phyloP scores from a whole-genome alignment of 35 echinoderm and acorn worm species.

The Holothuria glaberrima region DNA sequence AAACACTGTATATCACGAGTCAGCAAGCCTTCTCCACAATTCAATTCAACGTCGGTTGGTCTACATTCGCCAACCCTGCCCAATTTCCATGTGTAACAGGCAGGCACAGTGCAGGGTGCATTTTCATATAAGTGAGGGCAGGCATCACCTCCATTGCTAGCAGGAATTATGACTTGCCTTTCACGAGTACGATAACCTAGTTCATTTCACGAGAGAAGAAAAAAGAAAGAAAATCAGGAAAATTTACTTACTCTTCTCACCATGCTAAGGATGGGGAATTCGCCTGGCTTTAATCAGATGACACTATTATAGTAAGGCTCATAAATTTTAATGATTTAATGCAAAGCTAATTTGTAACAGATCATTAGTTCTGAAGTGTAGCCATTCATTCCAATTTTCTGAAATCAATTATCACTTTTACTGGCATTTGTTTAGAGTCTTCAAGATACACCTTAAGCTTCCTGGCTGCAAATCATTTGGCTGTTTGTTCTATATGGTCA shows the following conservation, averaged over 20 bases:
- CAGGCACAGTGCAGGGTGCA: slow-evolving; percentile 63
- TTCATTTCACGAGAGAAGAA: background rate
- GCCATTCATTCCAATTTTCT: no score
- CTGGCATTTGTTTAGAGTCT: no score
- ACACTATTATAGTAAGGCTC: no score
- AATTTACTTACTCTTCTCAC: background rate
- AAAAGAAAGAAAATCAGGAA: background rate
- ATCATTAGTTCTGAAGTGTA: no score
- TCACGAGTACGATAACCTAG: slow-evolving; percentile 73
- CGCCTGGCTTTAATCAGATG: no score
- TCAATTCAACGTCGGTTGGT: slow-evolving; percentile 31
- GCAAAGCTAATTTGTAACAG: no score
- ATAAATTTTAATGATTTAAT: no score
- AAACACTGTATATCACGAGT: slow-evolving; percentile 73
- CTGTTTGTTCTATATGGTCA: no score
- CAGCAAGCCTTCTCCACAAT: slow-evolving; percentile 78
- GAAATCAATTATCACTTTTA: no score
- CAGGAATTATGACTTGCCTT: slow-evolving; percentile 53
- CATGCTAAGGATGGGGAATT: no score
- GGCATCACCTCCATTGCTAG: slow-evolving; percentile 57
- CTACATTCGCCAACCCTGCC: slow-evolving; percentile 54
- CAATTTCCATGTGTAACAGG: slow-evolving; percentile 78
- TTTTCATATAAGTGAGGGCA: slow-evolving; percentile 82
- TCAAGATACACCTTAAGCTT: no score
- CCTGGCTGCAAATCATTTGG: no score